Evolutionary conservation across 1,140 invertebrate species (phyloP).

Genomic region (Ptiloglossa arizonensis): DNA sequence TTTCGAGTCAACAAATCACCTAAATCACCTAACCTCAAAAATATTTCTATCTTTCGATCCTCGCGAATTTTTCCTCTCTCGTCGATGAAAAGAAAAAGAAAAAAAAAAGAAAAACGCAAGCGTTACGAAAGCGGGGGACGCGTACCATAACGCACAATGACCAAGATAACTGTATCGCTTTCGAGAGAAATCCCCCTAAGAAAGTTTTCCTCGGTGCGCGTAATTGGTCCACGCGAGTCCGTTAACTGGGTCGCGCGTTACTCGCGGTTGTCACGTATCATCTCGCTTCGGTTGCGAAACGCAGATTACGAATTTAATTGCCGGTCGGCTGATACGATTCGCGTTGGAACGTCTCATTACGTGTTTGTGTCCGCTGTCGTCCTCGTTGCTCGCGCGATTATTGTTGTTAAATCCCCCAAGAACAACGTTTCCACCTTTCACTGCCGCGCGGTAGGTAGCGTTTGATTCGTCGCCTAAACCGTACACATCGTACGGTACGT

Average conservation of each 20-base stretch:
- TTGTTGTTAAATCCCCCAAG: neutral
- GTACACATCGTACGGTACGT: neutral
- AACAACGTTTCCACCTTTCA: constrained; percentile 17
- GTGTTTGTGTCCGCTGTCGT: neutral
- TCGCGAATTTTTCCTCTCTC: too few species aligned
- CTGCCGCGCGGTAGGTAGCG: neutral
- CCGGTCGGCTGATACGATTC: neutral
- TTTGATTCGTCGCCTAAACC: constrained; percentile 10
- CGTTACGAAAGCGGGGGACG: neutral
- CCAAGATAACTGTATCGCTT: constrained; percentile 23
- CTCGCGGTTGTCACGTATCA: constrained; percentile 20
- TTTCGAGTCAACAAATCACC: too few species aligned
- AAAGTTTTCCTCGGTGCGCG: constrained; percentile 32
- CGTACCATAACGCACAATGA: neutral
- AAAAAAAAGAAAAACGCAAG: constrained; percentile 16
- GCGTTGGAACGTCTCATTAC: neutral
- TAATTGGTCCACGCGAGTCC: constrained; percentile 36
- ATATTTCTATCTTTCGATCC: too few species aligned
- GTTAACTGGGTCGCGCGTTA: constrained; percentile 21
- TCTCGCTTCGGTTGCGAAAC: neutral
- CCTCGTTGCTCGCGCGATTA: neutral
- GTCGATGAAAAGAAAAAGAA: too few species aligned
- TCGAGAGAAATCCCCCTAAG: constrained; percentile 38
- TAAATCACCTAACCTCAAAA: too few species aligned
- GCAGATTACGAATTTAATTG: constrained; percentile 11